Percentiles rank a stretch among this genome's conserved stretches.
phyloP scores from a whole-genome alignment of 2,113 vertebrate species.

The Tretioscincus oriximinensis region DNA sequence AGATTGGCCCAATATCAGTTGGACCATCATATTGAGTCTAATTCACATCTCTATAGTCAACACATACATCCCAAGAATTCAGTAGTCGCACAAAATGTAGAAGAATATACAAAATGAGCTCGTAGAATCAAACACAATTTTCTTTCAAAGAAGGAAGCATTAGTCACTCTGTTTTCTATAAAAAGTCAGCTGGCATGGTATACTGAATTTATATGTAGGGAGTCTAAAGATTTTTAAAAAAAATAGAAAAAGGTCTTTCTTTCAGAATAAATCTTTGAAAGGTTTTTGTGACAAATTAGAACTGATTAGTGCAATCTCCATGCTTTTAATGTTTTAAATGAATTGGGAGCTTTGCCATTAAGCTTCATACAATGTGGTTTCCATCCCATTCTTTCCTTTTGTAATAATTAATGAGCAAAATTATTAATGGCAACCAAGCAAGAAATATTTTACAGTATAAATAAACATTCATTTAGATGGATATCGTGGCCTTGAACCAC shows the following conservation, averaged over 20 bases:
- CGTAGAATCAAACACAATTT: background rate
- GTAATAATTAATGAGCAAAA: constrained; percentile 47
- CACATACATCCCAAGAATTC: too few species aligned
- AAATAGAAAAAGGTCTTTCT: background rate
- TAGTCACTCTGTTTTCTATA: constrained; percentile 16
- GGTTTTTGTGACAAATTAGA: constrained; percentile 24
- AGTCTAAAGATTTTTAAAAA: constrained; percentile 1
- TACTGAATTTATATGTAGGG: constrained; percentile 11
- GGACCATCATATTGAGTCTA: too few species aligned
- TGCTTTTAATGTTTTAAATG: background rate
- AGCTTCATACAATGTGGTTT: constrained; percentile 1
- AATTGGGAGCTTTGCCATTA: constrained; percentile 12
- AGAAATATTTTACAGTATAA: constrained; percentile 50
- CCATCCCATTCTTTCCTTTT: constrained; percentile 12
- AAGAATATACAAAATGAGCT: background rate
- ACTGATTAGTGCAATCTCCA: constrained; percentile 3
- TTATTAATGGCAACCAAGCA: constrained; percentile 27
- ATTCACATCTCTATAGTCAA: too few species aligned
- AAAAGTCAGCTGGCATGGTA: background rate
- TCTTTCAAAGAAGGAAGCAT: constrained; percentile 12
- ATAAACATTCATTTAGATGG: constrained; percentile 52
- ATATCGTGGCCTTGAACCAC: constrained; percentile 50
- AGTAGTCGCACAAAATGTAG: background rate
- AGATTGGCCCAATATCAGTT: too few species aligned
- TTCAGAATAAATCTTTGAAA: constrained; percentile 4